These are phyloP conservation scores for Ctenopoma kingsleyae DNA, from an alignment of 2,797 vertebrate genomes.

Conservation along the genomic window DNA sequence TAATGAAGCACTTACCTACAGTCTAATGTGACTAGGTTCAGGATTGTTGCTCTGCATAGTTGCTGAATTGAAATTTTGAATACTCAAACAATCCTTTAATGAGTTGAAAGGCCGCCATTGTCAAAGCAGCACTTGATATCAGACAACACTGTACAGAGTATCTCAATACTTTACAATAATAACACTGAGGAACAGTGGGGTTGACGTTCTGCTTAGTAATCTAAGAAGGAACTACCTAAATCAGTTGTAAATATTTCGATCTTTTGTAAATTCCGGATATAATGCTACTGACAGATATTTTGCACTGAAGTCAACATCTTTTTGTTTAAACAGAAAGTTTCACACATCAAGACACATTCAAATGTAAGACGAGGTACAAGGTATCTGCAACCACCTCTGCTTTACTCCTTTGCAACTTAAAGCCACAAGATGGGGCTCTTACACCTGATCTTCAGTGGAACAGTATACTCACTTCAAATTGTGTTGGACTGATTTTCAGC, in stretches of 20 bases:
- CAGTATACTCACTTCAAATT: neutral
- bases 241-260: neutral
- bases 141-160: neutral
- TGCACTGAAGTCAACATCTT: neutral
- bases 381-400: neutral
- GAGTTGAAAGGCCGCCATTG: neutral
- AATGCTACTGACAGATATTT: neutral
- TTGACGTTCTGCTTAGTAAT: no score
- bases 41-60: neutral
- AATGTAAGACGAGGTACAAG: neutral
- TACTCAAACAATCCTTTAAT: no score
- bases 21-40: no score
- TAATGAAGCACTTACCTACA: neutral
- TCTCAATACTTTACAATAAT: neutral
- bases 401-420: conserved; percentile 15
- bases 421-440: conserved; percentile 71
- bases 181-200: no score
- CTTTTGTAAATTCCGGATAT: neutral
- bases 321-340: neutral
- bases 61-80: neutral
- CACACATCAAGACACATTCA: neutral
- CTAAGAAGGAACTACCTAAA: no score
- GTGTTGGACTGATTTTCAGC: neutral
- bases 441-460: conserved; percentile 20
- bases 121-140: neutral